These are phyloP conservation scores for Drosophila rhopaloa DNA, from an alignment of 1,140 invertebrate genomes.

Conservation along the genomic window DNA sequence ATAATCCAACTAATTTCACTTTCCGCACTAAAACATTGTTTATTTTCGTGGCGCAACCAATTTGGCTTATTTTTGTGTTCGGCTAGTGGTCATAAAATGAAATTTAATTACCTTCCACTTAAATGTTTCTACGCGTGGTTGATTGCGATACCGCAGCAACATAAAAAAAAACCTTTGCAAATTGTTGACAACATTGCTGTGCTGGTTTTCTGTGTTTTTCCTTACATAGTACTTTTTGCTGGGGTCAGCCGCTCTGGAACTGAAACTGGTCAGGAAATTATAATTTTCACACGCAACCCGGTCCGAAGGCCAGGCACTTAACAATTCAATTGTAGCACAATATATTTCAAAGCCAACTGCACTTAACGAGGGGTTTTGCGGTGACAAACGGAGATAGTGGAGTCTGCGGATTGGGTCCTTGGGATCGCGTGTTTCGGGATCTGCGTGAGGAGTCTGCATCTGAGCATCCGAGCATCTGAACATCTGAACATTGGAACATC, in stretches of 20 bases:
- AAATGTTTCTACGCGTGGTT: conserved; percentile 60
- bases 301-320: conserved; percentile 58
- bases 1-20: conserved; percentile 38
- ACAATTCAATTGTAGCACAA: conserved; percentile 78
- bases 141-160: conserved; percentile 43
- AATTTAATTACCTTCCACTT: conserved; percentile 77
- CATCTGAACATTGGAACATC: neutral
- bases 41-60: conserved; percentile 45
- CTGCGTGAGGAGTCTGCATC: conserved; percentile 50
- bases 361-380: conserved; percentile 72
- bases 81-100: conserved; percentile 57
- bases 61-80: conserved; percentile 41
- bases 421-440: conserved; percentile 53
- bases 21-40: conserved; percentile 44
- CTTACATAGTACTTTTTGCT: conserved; percentile 15
- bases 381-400: conserved; percentile 66
- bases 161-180: conserved; percentile 62
- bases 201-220: conserved; percentile 29
- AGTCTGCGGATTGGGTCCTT: conserved; percentile 23
- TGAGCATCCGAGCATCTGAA: neutral
- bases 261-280: conserved; percentile 73
- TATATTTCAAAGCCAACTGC: conserved; percentile 64
- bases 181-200: conserved; percentile 76
- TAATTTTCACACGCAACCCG: conserved; percentile 79
- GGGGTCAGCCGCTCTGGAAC: conserved; percentile 35